Base-by-base conservation (phyloP, 2,888 invertebrate species). In the Melipona bicolor region DNA sequence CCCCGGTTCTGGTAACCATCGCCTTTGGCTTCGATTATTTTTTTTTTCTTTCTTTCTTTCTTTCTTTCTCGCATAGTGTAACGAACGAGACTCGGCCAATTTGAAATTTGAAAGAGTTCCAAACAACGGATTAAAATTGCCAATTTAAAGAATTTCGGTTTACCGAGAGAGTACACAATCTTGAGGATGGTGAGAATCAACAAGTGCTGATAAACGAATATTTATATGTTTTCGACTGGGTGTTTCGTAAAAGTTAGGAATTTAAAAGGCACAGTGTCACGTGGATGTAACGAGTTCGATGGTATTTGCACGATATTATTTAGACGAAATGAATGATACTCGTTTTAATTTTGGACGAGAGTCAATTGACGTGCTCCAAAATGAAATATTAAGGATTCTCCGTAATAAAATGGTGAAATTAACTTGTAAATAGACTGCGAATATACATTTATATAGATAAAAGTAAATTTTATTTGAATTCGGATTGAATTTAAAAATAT, bases 391-490 rank as follows among this genome's bases (percentile, higher is more conserved):
- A 17, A 67, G 24, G 4, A 24, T 43, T 6, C 11, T 6, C 3
- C 36, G n/a, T 24, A 24, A 49, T 49, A 24, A 4, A 6, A 32
- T 3, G 36, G 3, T 15, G 19, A 13, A 11, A 27, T 5, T 56
- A 43, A n/a, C 4, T 1, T 43, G 3, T 43, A 24, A 36, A 36
- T 17, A 5, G 36, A 0, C 15, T 24, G 19, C 6, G 6, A 32
- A 67, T 5, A 56, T 56, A 21, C 0, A n/a, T 59, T 59, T 59
- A 13, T 59, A n/a, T 0, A n/a, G n/a, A n/a, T 59, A 15, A 59
- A 15, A 59, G n/a, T n/a, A 59, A 59, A 59, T 59, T 59, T n/a
- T n/a, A 59, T 59, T n/a, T n/a, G 24, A n/a, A 59, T n/a, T 59
- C 5, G 13, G 13, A 21, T 24, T n/a, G 24, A 59, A 59, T 59